These are phyloP conservation scores for Melopsittacus undulatus DNA, from an alignment of 2,797 vertebrate genomes.

Conservation along the genomic window DNA sequence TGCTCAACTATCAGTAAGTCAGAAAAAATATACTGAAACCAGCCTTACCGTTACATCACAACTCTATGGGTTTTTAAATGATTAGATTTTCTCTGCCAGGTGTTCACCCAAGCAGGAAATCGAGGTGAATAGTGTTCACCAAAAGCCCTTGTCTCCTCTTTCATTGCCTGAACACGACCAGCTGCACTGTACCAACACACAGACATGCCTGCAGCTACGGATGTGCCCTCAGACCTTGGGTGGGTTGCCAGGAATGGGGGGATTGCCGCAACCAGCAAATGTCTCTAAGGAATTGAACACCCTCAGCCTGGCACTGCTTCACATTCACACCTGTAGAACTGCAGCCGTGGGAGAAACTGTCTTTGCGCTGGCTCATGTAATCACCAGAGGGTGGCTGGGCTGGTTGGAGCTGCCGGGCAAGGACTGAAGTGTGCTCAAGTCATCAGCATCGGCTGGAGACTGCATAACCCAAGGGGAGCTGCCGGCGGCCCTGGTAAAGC, in stretches of 20 bases:
- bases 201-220: rapidly evolving
- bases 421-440: background rate
- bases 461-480: background rate
- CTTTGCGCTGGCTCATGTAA: background rate
- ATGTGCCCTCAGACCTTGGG: background rate
- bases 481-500: background rate
- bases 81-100: background rate
- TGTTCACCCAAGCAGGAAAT: background rate
- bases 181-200: rapidly evolving
- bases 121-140: background rate
- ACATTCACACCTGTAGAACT: background rate
- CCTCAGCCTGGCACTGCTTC: background rate
- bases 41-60: background rate
- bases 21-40: background rate
- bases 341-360: background rate
- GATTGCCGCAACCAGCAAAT: background rate
- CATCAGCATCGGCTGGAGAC: background rate
- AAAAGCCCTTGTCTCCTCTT: background rate
- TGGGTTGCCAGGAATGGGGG: background rate
- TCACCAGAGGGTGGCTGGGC: background rate
- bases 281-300: rapidly evolving
- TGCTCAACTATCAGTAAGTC: background rate
- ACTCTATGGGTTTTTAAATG: background rate
- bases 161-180: rapidly evolving
- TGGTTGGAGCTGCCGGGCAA: background rate